Evolutionary conservation across 1,140 invertebrate species (phyloP), one percentile per base, ranked within the genome.

Genomic region (Spodoptera litura): DNA sequence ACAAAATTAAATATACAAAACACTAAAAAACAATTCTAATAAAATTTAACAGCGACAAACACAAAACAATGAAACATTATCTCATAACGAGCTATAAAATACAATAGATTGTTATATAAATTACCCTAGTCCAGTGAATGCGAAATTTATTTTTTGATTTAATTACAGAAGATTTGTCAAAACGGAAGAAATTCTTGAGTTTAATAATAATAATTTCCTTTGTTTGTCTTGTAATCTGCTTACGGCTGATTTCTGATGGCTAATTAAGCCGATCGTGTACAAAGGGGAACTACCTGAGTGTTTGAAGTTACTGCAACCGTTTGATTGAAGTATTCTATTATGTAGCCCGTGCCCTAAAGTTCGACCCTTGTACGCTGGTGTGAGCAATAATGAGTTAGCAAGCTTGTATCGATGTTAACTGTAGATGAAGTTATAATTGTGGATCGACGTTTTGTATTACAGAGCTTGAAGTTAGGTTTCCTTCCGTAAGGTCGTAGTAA

Each of bases 181-280:
- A 64, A 68, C 20, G 51, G 73, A 11, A 52, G 11, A 70, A 56
- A 44, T 58, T 38, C 12, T 13, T 8, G 61, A 6, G 12, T 31
- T 12, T 68, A 66, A 68, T 77, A 68, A 44, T 44, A 20, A 20
- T 20, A 20, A 20, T 49, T 56, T 68, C 61, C 74, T 66, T 77
- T 77, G 74, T 77, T 77, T 68, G 61, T 77, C 53, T 66, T 27
- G 38, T 77, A 68, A 77, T 77, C 74, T 68, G 61, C 74, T 77
- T 68, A 68, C 27, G 49, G 62, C 10, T 35, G 61, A 77, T 66
- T 76, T 66, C 35, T 77, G 61, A 68, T 49, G 35, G 62, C 61
- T 77, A 77, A 77, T 77, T 68, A 68, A 77, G 52, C 13, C 31
- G 52, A 77, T 56, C 58, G 25, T 27, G 56, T 15, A 77, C 74